These are phyloP conservation scores for Aphodius sticticus DNA, from an alignment of 2,888 invertebrate species.

Conservation along the genomic window DNA sequence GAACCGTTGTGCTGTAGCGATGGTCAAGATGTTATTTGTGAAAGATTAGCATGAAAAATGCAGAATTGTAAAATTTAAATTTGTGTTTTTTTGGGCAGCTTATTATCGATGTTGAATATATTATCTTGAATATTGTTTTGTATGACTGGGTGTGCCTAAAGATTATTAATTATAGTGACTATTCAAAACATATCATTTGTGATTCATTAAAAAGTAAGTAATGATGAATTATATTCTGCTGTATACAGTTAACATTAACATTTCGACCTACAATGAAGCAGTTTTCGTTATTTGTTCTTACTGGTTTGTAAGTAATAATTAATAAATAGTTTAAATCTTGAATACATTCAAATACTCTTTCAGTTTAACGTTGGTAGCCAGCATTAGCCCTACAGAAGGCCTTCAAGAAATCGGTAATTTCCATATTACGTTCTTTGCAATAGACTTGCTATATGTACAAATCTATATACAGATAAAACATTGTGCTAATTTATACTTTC, in stretches of 20 bases:
- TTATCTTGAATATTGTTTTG: background rate
- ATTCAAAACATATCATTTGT: background rate
- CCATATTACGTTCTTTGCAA: background rate
- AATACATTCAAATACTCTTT: background rate
- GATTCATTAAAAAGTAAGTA: background rate
- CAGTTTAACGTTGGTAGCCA: background rate
- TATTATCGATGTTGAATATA: too few species aligned
- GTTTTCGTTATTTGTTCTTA: background rate
- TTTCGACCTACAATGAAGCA: background rate
- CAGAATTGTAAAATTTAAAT: too few species aligned
- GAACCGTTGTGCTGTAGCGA: slow-evolving; percentile 8
- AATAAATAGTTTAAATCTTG: background rate
- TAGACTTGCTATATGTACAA: background rate
- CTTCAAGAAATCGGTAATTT: background rate
- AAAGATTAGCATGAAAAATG: background rate
- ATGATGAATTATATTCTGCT: background rate
- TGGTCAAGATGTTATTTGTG: slow-evolving; percentile 5
- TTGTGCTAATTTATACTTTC: too few species aligned
- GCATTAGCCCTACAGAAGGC: background rate
- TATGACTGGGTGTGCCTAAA: background rate
- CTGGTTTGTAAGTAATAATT: background rate
- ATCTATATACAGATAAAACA: background rate
- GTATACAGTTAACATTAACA: background rate
- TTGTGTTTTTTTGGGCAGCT: too few species aligned
- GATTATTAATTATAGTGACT: background rate